Evolutionary conservation across 1,140 invertebrate species (phyloP).

Genomic region (Drosophila quadrilineata): DNA sequence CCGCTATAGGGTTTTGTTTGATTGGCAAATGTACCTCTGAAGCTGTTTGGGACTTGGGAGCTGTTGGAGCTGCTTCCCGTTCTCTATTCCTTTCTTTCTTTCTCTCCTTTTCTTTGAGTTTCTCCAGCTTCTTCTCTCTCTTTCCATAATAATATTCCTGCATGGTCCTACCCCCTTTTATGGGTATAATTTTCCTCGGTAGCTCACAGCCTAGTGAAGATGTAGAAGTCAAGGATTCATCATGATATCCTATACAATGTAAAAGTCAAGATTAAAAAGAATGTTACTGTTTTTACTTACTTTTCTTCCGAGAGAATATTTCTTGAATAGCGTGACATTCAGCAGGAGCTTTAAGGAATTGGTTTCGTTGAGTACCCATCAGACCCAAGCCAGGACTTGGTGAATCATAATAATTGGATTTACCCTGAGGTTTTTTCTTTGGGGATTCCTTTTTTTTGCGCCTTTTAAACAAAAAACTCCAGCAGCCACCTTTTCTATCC

Average conservation of each 20-base stretch:
- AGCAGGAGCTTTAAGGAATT: background rate
- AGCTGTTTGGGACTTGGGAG: no score
- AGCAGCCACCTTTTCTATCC: no score
- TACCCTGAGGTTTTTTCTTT: background rate
- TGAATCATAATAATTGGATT: background rate
- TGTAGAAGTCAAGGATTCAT: conserved; percentile 30
- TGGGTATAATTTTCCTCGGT: conserved; percentile 42
- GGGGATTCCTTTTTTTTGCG: background rate
- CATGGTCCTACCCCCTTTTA: background rate
- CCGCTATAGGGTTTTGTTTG: no score
- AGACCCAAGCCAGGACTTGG: conserved; percentile 1
- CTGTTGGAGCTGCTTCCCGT: no score
- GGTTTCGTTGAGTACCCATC: background rate
- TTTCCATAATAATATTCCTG: conserved; percentile 9
- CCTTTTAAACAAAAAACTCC: conserved; percentile 1
- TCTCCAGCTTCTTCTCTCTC: no score
- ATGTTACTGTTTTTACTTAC: background rate
- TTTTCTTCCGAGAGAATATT: background rate
- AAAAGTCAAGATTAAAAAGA: background rate
- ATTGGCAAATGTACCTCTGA: no score
- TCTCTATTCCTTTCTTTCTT: background rate
- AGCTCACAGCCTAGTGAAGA: conserved; percentile 57
- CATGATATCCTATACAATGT: no score
- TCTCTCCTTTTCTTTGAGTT: conserved; percentile 8
- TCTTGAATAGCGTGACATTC: background rate